Base-by-base conservation (phyloP, 30 jellyfish, hydroid and myxozoan species). In the Chrysaora quinquecirrha region DNA sequence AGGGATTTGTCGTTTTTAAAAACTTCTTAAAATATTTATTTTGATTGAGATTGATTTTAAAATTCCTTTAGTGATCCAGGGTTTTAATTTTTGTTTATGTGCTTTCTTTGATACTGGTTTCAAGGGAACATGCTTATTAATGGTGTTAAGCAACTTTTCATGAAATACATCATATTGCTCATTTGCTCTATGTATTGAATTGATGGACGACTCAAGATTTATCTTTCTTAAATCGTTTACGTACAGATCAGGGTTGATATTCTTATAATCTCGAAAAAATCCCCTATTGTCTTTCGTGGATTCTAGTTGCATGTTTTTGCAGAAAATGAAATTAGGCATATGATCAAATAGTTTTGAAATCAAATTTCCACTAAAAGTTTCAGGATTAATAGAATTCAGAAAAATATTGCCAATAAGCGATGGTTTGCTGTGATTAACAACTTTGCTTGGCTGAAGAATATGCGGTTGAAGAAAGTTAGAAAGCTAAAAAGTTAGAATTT, bases 381-480 rank as follows among this genome's bases (percentile, higher is more conserved):
- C 82, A 79, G 24, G 50, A 11, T 79, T 67, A 0, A 79, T 29
- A 14, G 90, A 79, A 48, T 64, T 79, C 20, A 79, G 28, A 35
- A 78, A 46, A 0, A 79, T 79, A 29, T 79, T 79, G 6, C 65
- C 90, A 30, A 79, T 79, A 34, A 79, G 47, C 19, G 90, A 30
- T 27, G 82, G 90, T 48, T 63, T 63, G 28, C 48, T 66, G 50
- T 32, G 43, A 28, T 62, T 33, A 3, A 64, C 30, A n/a, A 64
- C 46, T 79, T 64, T 79, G 23, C 54, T 76, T 10, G 88, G 88
- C 78, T 54, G 88, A 19, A 61, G 70, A 7, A 31, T 56, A 76
- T 34, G 75, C 1, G 82, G 90, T 47, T 79, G 90, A 78, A 38
- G 65, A 48, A 79, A 64, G 64, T 79, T 64, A 0, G 82, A 79